Conservation (phyloP, 1,140 invertebrate species). For the Caenorhabditis latens region DNA sequence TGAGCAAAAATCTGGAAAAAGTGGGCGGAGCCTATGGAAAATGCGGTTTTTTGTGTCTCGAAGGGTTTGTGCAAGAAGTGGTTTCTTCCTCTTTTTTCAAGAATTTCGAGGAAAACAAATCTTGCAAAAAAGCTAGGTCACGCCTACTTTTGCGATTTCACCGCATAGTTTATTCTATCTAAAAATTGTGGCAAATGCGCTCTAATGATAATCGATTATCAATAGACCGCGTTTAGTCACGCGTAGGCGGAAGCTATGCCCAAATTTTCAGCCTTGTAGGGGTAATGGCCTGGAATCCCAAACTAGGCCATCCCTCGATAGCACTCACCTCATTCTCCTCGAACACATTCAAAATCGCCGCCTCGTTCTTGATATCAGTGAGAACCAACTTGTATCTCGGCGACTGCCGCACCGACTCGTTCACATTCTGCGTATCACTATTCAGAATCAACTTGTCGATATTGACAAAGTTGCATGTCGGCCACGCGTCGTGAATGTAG, state of each 20-base stretch:
- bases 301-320: neutral
- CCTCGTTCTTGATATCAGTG: slow-evolving; percentile 72
- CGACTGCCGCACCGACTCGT: slow-evolving; percentile 69
- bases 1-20: too few relatives aligned
- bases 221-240: too few relatives aligned
- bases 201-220: too few relatives aligned
- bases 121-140: neutral
- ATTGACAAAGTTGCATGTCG: slow-evolving; percentile 71
- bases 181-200: too few relatives aligned
- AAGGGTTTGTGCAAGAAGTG: too few relatives aligned
- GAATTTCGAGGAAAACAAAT: too few relatives aligned
- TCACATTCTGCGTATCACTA: slow-evolving; percentile 75
- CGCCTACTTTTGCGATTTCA: neutral
- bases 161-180: too few relatives aligned
- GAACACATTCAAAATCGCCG: slow-evolving; percentile 68
- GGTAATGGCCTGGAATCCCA: neutral
- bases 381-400: slow-evolving; percentile 71
- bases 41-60: too few relatives aligned
- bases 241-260: too few relatives aligned
- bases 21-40: too few relatives aligned
- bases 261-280: too few relatives aligned
- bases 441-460: slow-evolving; percentile 77
- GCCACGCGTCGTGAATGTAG: slow-evolving; percentile 72
- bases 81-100: too few relatives aligned
- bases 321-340: slow-evolving; percentile 66